A percentile compares a stretch with the other conserved stretches of the same genome.
Evolutionary conservation across 1,140 invertebrate species (phyloP).

Genomic region (Vollenhovia emeryi): DNA sequence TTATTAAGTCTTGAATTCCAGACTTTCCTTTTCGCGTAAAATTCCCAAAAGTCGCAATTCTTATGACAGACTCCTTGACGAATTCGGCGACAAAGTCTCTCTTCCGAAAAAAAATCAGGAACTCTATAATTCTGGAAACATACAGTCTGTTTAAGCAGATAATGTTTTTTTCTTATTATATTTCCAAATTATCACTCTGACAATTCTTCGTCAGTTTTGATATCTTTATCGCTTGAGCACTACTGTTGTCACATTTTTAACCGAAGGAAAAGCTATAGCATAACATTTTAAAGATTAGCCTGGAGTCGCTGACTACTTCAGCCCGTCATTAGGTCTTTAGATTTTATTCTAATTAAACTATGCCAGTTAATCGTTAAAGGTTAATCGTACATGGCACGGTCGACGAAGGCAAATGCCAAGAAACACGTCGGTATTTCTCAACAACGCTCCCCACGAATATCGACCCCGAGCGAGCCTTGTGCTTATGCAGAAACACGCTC

Average conservation of each 20-base stretch:
- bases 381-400: slow-evolving; percentile 48
- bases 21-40: not conserved
- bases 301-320: not conserved
- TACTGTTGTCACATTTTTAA: not conserved
- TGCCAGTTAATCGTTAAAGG: slow-evolving; percentile 28
- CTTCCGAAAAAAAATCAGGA: not conserved
- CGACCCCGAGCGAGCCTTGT: not conserved
- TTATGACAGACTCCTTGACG: not conserved
- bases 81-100: not conserved
- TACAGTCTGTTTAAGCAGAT: not conserved
- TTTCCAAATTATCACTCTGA: not conserved
- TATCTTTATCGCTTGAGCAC: not conserved
- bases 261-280: no score
- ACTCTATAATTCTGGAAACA: not conserved
- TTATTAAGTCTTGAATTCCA: not conserved
- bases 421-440: slow-evolving; percentile 27
- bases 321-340: slow-evolving; percentile 1
- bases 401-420: slow-evolving; percentile 34
- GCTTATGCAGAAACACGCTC: slow-evolving; percentile 57
- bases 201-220: not conserved
- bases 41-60: not conserved
- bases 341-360: slow-evolving; percentile 27
- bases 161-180: not conserved
- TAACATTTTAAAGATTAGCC: not conserved
- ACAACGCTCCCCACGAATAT: slow-evolving; percentile 38